Evolutionary conservation across 2,797 vertebrate genomes (phyloP).

Genomic region (Silurus lanzhouensis): DNA sequence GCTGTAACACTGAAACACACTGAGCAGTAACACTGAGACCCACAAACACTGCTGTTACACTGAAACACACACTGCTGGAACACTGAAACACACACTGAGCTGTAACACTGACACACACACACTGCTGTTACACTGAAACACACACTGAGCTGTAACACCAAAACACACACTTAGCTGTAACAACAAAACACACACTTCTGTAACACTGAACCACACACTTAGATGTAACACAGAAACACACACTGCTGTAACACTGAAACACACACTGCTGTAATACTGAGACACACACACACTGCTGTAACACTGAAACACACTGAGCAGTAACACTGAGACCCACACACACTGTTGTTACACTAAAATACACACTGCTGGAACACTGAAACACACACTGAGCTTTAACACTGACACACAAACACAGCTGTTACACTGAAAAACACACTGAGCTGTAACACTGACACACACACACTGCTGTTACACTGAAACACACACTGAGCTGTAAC

Average conservation of each 20-base stretch:
- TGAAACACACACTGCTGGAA: neutral
- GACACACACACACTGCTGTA: neutral
- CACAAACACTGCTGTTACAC: neutral
- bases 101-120: neutral
- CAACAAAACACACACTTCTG: neutral
- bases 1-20: neutral
- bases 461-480: neutral
- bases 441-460: too few relatives aligned
- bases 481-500: neutral
- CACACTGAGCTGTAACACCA: neutral
- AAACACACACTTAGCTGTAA: neutral
- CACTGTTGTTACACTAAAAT: neutral
- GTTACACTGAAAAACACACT: too few relatives aligned
- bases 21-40: neutral
- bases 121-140: neutral
- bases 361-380: neutral
- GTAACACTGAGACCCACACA: neutral
- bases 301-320: neutral
- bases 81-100: neutral
- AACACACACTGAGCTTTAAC: too few relatives aligned
- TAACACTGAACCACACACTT: too few relatives aligned
- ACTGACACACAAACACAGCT: too few relatives aligned
- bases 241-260: neutral
- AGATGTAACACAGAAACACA: too few relatives aligned
- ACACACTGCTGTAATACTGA: neutral